These are phyloP conservation scores for Glomeris maerens DNA, from an alignment of 1,140 invertebrate genomes.

Conservation along the genomic window DNA sequence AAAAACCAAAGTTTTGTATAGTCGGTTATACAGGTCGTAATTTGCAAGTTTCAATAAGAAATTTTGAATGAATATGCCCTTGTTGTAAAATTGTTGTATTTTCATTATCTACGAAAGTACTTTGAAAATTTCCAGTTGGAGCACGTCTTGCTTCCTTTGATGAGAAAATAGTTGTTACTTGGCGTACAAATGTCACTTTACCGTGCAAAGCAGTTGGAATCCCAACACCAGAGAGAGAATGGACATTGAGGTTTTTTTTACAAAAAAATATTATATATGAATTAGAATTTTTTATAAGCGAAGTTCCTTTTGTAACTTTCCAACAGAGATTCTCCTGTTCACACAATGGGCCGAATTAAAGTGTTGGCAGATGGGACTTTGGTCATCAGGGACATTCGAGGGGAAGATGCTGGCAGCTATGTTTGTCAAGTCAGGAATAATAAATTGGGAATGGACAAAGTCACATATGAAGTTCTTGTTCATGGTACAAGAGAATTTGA, in stretches of 20 bases:
- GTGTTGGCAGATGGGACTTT: conserved; percentile 29
- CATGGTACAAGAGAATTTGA: neutral
- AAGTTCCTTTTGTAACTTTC: neutral
- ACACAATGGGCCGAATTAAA: conserved; percentile 4
- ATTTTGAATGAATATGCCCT: neutral
- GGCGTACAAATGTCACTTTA: conserved; percentile 66
- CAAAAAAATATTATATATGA: neutral
- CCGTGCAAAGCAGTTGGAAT: conserved; percentile 65
- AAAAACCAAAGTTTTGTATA: too few relatives aligned
- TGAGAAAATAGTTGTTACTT: conserved; percentile 47
- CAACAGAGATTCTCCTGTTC: conserved; percentile 1
- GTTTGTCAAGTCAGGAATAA: conserved; percentile 28
- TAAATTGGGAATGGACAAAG: conserved; percentile 22
- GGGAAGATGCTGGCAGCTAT: conserved; percentile 33
- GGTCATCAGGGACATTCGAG: conserved; percentile 24
- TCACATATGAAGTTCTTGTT: conserved; percentile 3
- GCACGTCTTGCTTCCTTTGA: conserved; percentile 35
- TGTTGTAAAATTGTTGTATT: neutral
- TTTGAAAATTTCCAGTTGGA: conserved; percentile 6
- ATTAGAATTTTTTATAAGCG: neutral
- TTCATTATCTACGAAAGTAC: too few relatives aligned
- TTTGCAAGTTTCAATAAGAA: neutral
- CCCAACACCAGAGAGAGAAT: conserved; percentile 41
- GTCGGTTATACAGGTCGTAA: too few relatives aligned
- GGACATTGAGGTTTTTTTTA: conserved; percentile 26